Base-by-base conservation (phyloP, 2,888 invertebrate species). In the Lochmaea crataegi region DNA sequence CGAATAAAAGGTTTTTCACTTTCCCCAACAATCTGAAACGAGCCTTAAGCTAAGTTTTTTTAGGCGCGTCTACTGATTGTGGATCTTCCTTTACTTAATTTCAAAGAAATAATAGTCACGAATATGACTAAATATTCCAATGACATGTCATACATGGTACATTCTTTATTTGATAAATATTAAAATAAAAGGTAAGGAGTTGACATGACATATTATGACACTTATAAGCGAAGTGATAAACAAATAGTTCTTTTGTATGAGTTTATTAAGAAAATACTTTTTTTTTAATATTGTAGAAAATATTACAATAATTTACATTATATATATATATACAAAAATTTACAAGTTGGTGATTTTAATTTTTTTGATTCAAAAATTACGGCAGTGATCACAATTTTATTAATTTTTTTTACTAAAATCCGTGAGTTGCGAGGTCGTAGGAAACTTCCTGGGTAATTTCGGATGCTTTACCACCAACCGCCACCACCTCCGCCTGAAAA, bases 321-420 rank as follows among this genome's bases (percentile, higher is more conserved):
- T 18, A 65, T 75, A 77, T 76, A 38, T 77, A 77, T 76, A 32
- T 77, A 75, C 75, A 77, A 68, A 65, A 71, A 64, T 70, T 64
- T 72, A 66, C 67, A 72, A 70, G 53, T 45, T 64, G 67, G 60
- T 41, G 26, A 48, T 70, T 41, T 41, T 16, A 63, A 65, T 56
- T 56, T 64, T 53, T 45, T 63, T 48, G 7, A 64, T 16, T 56
- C 53, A 42, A 41, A 63, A 61, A 63, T 41, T 63, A 42, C 42
- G 26, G 70, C 57, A 70, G 70, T 70, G 70, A 70, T 70, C 70
- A 70, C 70, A 70, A 38, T 53, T 69, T 56, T 45, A 57, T 70
- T 56, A 16, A 26, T 68, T 53, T n/a, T 65, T 56, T 64, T 9
- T 38, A 18, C 42, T 22, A 51, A 16, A 11, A 63, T 63, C 58